Base-by-base conservation (phyloP, 2,113 vertebrate genomes). In the Dipodomys ordii region DNA sequence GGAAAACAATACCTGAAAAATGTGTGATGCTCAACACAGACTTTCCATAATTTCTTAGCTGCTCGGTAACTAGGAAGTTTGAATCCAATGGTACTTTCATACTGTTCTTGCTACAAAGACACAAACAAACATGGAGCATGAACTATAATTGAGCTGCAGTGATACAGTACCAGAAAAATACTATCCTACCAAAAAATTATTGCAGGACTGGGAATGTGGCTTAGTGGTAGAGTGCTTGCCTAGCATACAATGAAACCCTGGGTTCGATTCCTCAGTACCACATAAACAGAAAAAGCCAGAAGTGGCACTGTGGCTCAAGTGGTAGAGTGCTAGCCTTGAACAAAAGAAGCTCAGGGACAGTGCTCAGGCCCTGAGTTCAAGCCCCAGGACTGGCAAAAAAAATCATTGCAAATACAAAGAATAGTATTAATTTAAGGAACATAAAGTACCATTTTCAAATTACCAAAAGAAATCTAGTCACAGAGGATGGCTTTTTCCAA, bases 31-130 rank as follows among this genome's bases (percentile, higher is more conserved):
- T 99, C 99, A 46, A 99, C 99, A 97, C 99, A 99, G 8, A 99
- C 99, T 97, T 99, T 99, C 99, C 99, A 99, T 92, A 99, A 97
- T 97, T 99, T 99, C 97, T 99, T 99, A n/a, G 99, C 99, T 22
- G 99, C 99, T 93, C 99, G 98, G 96, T 99, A 99, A 97, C 99
- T 99, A 32, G 99, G 99, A 93, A 99, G 98, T 97, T 99, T 99
- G 98, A 99, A 99, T 32, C 99, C 99, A 82, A 99, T 99, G 30
- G 99, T 99, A 94, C 99, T 99, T 98, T 99, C 99, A 69, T 99
- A 99, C 39, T 99, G 99, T 79, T 99, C 99, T 96, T 99, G 98
- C 99, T 99, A 96, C 8, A 23, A 94, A 95, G 95, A 96, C 90
- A 88, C 9, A 92, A 86, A 93, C 20, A 93, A 83, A 95, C 4